Evolutionary conservation across 2,113 vertebrate species (phyloP).

Genomic region (Atrichornis clamosus): DNA sequence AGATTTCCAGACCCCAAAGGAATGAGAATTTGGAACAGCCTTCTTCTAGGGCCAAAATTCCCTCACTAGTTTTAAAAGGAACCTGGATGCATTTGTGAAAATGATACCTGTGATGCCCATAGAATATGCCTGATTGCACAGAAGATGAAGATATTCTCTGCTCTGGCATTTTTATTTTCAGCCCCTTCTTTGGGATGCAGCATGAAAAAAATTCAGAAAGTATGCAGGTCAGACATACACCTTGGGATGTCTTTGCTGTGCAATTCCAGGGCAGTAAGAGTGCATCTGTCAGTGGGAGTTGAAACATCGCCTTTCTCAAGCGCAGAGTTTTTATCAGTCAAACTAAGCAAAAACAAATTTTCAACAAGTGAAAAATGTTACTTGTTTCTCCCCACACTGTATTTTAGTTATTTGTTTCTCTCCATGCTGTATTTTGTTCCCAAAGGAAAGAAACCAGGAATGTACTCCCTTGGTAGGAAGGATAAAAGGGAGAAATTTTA

Average conservation of each 20-base stretch:
- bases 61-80: background rate
- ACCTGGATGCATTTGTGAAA: background rate
- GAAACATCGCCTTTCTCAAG: background rate
- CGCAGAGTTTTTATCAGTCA: background rate
- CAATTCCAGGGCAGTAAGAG: background rate
- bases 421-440: background rate
- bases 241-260: background rate
- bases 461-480: background rate
- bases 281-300: background rate
- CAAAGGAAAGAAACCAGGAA: background rate
- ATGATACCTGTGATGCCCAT: rapidly evolving
- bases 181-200: background rate
- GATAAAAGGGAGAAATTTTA: background rate
- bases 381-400: background rate
- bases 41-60: background rate
- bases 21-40: background rate
- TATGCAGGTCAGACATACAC: background rate
- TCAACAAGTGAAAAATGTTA: background rate
- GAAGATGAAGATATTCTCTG: background rate
- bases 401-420: background rate
- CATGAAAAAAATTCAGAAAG: background rate
- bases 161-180: background rate
- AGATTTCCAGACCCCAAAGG: background rate
- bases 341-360: background rate
- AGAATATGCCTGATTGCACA: background rate